These are phyloP conservation scores for Megathymus violae DNA, from an alignment of 1,140 invertebrate species.

Conservation along the genomic window DNA sequence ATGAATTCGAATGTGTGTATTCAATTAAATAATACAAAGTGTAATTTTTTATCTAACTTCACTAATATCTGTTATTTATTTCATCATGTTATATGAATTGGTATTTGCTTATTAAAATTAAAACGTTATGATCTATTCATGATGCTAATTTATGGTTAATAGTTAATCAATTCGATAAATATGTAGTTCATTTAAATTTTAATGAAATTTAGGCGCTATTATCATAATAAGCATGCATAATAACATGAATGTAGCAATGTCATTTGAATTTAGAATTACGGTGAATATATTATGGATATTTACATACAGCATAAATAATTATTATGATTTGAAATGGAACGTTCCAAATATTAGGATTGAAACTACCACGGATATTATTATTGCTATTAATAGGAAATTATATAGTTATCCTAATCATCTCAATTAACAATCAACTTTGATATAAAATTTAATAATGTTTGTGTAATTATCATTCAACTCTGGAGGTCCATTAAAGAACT, in stretches of 20 bases:
- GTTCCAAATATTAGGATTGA: constrained; percentile 11
- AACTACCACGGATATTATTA: neutral
- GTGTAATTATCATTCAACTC: too few relatives aligned
- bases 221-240: constrained; percentile 17
- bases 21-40: too few relatives aligned
- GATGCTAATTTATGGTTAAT: neutral
- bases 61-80: too few relatives aligned
- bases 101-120: too few relatives aligned
- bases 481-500: too few relatives aligned
- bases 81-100: too few relatives aligned
- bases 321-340: constrained; percentile 13
- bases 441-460: too few relatives aligned
- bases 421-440: too few relatives aligned
- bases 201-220: constrained; percentile 18
- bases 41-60: too few relatives aligned
- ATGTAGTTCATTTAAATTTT: constrained; percentile 26
- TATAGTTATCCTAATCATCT: too few relatives aligned
- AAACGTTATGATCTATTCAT: neutral
- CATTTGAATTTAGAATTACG: constrained; percentile 22
- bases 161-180: constrained; percentile 7
- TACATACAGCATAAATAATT: constrained; percentile 7
- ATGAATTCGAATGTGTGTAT: too few relatives aligned
- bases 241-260: constrained; percentile 14
- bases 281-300: constrained; percentile 9
- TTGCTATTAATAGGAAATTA: too few relatives aligned